A percentile compares a stretch with the other conserved stretches of the same genome.
phyloP scores from a whole-genome alignment of 1,140 invertebrate species.

The Neotoxoptera formosana region DNA sequence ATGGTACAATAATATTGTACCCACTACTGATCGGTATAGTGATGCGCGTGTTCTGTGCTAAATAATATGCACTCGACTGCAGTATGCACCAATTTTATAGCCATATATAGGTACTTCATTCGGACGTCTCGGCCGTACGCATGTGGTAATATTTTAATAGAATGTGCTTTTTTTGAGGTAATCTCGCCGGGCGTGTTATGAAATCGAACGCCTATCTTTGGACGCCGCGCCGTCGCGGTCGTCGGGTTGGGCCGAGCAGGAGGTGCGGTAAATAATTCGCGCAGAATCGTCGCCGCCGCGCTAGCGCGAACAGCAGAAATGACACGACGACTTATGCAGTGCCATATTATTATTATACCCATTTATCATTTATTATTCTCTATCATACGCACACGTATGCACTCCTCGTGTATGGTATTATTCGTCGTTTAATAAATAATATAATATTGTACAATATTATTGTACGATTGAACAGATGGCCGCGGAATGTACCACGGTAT shows the following conservation, averaged over 20 bases:
- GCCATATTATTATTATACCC: not conserved
- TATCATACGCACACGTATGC: not conserved
- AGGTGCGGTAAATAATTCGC: not conserved
- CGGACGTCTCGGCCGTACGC: not conserved
- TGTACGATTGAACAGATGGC: conserved; percentile 55
- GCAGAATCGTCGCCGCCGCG: not conserved
- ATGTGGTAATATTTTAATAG: not conserved
- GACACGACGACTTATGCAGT: not conserved
- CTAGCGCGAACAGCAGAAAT: not conserved
- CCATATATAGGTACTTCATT: not conserved
- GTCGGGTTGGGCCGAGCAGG: not conserved
- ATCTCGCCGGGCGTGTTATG: not conserved
- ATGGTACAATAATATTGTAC: not conserved
- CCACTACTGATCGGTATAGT: not conserved
- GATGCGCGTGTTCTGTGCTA: not conserved
- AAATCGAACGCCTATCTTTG: not conserved
- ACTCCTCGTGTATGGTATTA: not conserved
- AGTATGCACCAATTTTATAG: not conserved
- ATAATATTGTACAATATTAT: not conserved
- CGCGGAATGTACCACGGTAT: conserved; percentile 28
- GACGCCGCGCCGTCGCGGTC: not conserved
- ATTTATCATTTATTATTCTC: not conserved
- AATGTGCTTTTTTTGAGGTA: not conserved
- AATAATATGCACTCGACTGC: not conserved
- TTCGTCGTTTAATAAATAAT: not conserved